Base-by-base conservation (phyloP, 2,113 vertebrate genomes). In the Calidris pygmaea region DNA sequence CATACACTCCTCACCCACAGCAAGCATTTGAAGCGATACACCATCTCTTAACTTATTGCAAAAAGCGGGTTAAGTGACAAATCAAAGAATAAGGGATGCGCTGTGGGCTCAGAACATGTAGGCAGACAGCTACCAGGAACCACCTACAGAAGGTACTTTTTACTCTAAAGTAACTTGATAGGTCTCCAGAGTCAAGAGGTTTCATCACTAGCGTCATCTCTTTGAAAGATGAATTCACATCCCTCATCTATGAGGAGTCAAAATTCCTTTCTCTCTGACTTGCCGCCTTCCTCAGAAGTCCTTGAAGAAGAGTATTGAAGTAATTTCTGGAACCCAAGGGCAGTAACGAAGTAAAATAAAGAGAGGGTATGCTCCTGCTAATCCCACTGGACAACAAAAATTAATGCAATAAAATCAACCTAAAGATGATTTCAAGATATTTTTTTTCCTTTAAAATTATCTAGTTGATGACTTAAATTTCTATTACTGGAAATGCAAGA, bases 1-100 rank as follows among this genome's bases (percentile, higher is more conserved):
- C 32, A 7, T 22, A 45, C 37, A 12, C 10, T 87, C 59, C 47
- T 90, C 37, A 45, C 19, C 23, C 47, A 58, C 55, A 87, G 45
- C 48, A 65, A 56, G 50, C 27, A 56, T 41, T 0, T 80, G 48
- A 80, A 72, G 32, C 1, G 1, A 74, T 15, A 30, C 3, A 7
- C 41, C n/a, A 14, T n/a, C 41, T 87, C 68, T 35, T 43, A 34
- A 27, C 35, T 77, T 66, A 71, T 2, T 71, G 34, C 47, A 95
- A 89, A 77, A 66, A 53, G 43, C 29, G 72, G n/a, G 65, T n/a
- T 76, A 55, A 73, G 30, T 29, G 81, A 30, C 59, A 87, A 79
- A 90, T 12, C 0, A 0, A 87, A 87, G 39, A 66, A 53, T 43
- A 74, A 50, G 12, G 22, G 15, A 24, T 67, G 56, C 0, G 1